Conservation (phyloP, 1,140 invertebrate species). For the Drosophila parabipectinata region DNA sequence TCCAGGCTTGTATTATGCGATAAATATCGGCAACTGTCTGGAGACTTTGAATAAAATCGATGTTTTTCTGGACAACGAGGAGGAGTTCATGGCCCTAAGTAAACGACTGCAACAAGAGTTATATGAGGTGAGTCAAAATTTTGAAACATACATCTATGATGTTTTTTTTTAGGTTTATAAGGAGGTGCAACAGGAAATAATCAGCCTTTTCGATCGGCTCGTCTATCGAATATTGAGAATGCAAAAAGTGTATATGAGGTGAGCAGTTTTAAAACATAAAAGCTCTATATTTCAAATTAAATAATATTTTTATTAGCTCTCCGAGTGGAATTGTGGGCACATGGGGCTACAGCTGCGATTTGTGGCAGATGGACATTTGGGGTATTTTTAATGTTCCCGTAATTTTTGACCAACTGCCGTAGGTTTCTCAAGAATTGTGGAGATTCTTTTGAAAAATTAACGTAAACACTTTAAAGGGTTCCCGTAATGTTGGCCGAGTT, state of each 20-base stretch:
- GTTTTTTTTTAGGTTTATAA: slow-evolving; percentile 25
- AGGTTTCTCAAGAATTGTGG: slow-evolving; percentile 24
- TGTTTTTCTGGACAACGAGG: slow-evolving; percentile 40
- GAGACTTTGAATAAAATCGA: slow-evolving; percentile 36
- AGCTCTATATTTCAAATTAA: background rate
- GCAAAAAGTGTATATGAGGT: slow-evolving; percentile 67
- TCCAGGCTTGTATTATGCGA: slow-evolving; percentile 45
- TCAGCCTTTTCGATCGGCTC: slow-evolving; percentile 55
- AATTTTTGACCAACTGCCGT: slow-evolving; percentile 56
- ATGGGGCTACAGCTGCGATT: slow-evolving; percentile 41
- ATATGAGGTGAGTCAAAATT: slow-evolving; percentile 24
- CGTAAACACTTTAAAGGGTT: background rate
- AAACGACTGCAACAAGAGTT: slow-evolving; percentile 24
- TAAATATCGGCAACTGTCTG: slow-evolving; percentile 31
- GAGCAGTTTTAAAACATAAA: background rate
- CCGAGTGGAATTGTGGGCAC: slow-evolving; percentile 43
- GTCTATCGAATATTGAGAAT: slow-evolving; percentile 64
- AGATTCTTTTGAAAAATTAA: background rate
- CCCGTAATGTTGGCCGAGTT: slow-evolving; percentile 53
- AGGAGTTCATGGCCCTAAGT: slow-evolving; percentile 35
- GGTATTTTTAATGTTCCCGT: slow-evolving; percentile 63
- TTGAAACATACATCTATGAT: background rate
- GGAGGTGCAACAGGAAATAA: slow-evolving; percentile 48
- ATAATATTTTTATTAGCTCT: slow-evolving; percentile 25
- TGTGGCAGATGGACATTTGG: slow-evolving; percentile 69